Conservation (phyloP, 2,888 invertebrate genomes). For the Eupithecia exiguata region DNA sequence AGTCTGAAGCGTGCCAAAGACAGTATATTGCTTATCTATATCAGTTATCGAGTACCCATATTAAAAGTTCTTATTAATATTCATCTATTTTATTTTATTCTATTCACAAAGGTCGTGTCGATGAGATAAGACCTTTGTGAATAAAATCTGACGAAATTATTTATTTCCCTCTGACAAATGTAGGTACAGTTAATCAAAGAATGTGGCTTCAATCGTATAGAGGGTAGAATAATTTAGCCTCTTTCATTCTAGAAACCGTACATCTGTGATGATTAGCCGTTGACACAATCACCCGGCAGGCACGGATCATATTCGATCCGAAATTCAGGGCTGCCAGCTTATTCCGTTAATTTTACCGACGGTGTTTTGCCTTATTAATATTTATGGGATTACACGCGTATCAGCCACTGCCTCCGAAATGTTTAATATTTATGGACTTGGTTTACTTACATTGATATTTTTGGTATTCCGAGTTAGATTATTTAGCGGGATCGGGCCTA, state of each 20-base stretch:
- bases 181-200: too few species aligned
- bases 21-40: too few species aligned
- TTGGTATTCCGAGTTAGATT: constrained; percentile 10
- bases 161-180: too few species aligned
- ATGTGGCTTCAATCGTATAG: too few species aligned
- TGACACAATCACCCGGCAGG: background rate
- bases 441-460: constrained; percentile 12
- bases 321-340: constrained; percentile 15
- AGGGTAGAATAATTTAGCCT: too few species aligned
- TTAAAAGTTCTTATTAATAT: too few species aligned
- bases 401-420: constrained; percentile 5
- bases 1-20: too few species aligned
- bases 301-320: constrained; percentile 2
- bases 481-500: background rate
- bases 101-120: too few species aligned
- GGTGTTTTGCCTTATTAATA: constrained; percentile 13
- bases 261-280: background rate
- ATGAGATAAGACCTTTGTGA: too few species aligned
- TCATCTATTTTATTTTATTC: too few species aligned
- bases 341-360: constrained; percentile 10
- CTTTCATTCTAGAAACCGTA: background rate
- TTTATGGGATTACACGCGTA: constrained; percentile 14
- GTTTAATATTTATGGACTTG: constrained; percentile 8
- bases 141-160: too few species aligned
- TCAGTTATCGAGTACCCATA: too few species aligned